These are phyloP conservation scores for Drosophila seguyi DNA, from an alignment of 1,140 invertebrate species.

Conservation along the genomic window DNA sequence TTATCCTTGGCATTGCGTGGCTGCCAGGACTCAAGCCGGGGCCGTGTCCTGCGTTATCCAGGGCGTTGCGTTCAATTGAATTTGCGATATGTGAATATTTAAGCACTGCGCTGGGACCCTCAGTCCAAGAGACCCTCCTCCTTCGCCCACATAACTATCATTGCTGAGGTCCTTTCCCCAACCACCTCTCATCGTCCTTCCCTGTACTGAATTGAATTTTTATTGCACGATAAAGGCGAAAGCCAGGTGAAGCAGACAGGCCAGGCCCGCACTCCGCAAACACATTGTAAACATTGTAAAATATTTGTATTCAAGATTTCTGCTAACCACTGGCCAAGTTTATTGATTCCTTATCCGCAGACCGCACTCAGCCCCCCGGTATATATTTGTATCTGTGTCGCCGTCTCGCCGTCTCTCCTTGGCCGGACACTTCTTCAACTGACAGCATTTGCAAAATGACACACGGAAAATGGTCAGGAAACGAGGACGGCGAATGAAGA, in stretches of 20 bases:
- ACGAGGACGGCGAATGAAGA: constrained; percentile 31
- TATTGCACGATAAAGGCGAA: constrained; percentile 75
- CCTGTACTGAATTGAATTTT: constrained; percentile 76
- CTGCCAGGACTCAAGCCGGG: constrained; percentile 28
- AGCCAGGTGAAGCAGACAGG: constrained; percentile 45
- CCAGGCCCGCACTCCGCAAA: constrained; percentile 30
- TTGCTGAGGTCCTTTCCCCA: constrained; percentile 51
- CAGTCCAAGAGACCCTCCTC: constrained; percentile 33
- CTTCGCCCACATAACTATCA: constrained; percentile 67
- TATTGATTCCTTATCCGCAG: constrained; percentile 64
- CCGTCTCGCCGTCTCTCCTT: constrained; percentile 3
- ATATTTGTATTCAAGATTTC: constrained; percentile 75
- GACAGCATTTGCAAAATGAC: constrained; percentile 78
- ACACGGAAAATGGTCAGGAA: constrained; percentile 55
- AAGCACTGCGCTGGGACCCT: constrained; percentile 76
- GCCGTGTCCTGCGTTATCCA: constrained; percentile 66
- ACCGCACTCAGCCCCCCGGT: constrained; percentile 21
- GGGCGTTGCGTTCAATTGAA: constrained; percentile 80
- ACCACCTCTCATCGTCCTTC: background rate
- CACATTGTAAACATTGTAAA: constrained; percentile 81
- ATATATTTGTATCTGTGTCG: background rate
- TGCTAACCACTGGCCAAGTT: constrained; percentile 69
- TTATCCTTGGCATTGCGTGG: constrained; percentile 75
- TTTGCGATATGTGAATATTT: constrained; percentile 84
- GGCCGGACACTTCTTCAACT: constrained; percentile 63